phyloP scores from a whole-genome alignment of 92 coral and sea anemone species.

The Epizoanthus stellaris region DNA sequence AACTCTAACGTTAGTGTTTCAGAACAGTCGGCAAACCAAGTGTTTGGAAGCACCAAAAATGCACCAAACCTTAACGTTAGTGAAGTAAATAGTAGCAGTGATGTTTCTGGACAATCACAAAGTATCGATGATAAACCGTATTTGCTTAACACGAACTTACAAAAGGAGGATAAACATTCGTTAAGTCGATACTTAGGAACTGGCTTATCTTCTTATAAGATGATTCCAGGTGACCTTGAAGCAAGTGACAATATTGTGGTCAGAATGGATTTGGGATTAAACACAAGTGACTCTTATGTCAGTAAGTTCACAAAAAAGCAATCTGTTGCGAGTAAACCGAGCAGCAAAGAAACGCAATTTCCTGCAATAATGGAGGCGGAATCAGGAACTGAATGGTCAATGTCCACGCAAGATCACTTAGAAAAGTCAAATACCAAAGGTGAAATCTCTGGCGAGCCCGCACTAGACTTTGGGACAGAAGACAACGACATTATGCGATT shows the following conservation, averaged over 20 bases:
- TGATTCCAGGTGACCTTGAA: slow-evolving; percentile 2
- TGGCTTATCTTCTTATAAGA: background rate
- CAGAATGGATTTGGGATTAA: slow-evolving; percentile 21
- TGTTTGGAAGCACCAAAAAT: background rate
- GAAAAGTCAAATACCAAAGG: background rate
- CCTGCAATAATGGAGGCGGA: background rate
- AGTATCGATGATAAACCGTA: background rate
- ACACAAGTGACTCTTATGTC: background rate
- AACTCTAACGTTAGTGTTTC: background rate
- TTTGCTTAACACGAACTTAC: background rate
- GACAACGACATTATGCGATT: slow-evolving; percentile 21
- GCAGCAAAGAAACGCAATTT: background rate
- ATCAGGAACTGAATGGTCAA: background rate
- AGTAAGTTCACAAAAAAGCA: background rate
- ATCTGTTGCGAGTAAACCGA: background rate
- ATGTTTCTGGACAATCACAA: background rate
- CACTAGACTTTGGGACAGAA: slow-evolving; percentile 8
- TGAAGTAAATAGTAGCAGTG: background rate
- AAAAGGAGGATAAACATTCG: background rate
- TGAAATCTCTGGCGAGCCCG: slow-evolving; percentile 14
- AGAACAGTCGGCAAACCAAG: background rate
- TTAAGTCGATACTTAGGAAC: background rate
- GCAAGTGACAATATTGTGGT: slow-evolving; percentile 12
- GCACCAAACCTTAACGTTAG: background rate
- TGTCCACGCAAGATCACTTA: background rate